Evolutionary conservation across 2,888 invertebrate species (phyloP).

Genomic region (Oligia strigilis): DNA sequence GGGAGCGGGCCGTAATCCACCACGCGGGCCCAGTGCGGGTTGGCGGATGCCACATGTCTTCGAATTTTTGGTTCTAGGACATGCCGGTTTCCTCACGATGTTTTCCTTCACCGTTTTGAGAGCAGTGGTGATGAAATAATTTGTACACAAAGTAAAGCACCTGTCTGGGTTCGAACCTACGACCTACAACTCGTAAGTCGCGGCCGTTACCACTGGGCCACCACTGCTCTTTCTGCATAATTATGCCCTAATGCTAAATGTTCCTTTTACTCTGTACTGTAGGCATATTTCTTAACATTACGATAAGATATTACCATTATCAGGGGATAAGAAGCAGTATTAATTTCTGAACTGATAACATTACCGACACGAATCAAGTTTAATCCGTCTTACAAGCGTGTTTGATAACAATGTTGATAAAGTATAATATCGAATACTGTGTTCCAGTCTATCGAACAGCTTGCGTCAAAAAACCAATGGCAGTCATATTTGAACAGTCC

Average conservation of each 20-base stretch:
- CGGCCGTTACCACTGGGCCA: no score
- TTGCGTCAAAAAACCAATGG: background rate
- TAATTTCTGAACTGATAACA: slow-evolving; percentile 48
- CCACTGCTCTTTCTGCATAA: no score
- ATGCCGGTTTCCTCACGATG: no score
- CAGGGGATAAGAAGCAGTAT: slow-evolving; percentile 34
- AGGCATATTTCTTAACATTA: slow-evolving; percentile 10
- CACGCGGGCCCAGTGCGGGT: no score
- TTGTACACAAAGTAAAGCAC: no score
- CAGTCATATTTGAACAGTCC: background rate
- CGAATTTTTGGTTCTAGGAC: no score
- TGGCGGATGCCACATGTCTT: no score
- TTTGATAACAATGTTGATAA: slow-evolving; percentile 46
- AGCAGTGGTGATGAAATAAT: no score
- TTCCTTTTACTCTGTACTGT: background rate
- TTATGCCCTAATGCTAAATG: background rate
- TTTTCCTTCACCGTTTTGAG: no score
- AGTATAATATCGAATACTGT: slow-evolving; percentile 34
- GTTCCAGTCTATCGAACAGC: background rate
- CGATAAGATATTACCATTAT: slow-evolving; percentile 43
- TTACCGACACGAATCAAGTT: slow-evolving; percentile 19
- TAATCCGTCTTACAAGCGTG: slow-evolving; percentile 38
- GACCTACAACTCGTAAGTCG: no score
- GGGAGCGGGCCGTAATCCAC: no score
- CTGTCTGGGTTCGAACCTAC: no score